These are phyloP conservation scores for Calliopsis andreniformis DNA, from an alignment of 1,140 invertebrate genomes.

Conservation along the genomic window DNA sequence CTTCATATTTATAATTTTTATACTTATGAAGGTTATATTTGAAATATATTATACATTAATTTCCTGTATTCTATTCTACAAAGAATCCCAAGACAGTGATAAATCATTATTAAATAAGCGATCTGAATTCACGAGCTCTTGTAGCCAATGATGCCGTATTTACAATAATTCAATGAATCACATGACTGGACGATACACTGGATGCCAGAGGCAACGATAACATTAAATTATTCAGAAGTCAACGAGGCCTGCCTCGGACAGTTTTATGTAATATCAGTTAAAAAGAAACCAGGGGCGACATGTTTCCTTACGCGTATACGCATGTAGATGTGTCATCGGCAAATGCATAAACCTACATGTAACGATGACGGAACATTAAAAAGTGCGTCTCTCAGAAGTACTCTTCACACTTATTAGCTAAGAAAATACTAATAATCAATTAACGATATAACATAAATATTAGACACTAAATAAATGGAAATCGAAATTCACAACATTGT, in stretches of 20 bases:
- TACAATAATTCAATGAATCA: constrained; percentile 30
- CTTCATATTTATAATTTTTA: no score
- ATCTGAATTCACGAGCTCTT: neutral
- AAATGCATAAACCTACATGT: constrained; percentile 35
- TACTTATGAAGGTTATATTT: no score
- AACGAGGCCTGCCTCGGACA: constrained; percentile 6
- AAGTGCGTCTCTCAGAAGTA: neutral
- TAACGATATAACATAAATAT: no score
- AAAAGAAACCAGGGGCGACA: constrained; percentile 18
- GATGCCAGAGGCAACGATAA: neutral
- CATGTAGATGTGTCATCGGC: constrained; percentile 53
- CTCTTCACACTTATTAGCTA: no score
- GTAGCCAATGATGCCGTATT: neutral
- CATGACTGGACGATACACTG: neutral
- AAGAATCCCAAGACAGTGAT: no score
- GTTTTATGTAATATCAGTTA: constrained; percentile 26
- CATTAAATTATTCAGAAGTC: constrained; percentile 13
- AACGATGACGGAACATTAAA: neutral
- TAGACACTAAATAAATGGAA: no score
- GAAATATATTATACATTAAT: no score
- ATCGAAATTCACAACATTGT: no score
- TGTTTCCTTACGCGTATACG: neutral
- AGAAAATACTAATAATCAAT: no score
- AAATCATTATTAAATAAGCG: neutral
- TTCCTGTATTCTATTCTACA: no score